phyloP scores from a whole-genome alignment of 2,888 invertebrate genomes.

The Latrodectus elegans region DNA sequence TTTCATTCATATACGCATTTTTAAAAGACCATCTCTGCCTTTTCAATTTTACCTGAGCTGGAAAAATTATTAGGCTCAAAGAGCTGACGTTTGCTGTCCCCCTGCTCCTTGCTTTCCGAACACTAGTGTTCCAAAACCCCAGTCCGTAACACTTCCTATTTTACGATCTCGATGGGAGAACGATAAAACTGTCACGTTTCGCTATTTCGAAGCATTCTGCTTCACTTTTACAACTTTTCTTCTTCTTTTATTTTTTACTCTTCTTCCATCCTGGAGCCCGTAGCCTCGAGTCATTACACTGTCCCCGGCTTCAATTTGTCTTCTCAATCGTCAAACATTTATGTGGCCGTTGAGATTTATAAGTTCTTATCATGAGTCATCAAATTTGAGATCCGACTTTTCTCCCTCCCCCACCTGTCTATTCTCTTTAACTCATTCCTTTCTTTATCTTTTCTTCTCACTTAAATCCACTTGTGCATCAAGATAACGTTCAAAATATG shows the following conservation, averaged over 20 bases:
- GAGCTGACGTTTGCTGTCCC: conserved; percentile 53
- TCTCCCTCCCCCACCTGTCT: neutral
- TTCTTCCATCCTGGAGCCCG: conserved; percentile 12
- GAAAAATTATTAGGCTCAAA: conserved; percentile 56
- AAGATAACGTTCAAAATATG: neutral
- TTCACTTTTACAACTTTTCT: conserved; percentile 62
- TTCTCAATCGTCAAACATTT: conserved; percentile 58
- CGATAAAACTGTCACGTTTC: conserved; percentile 68
- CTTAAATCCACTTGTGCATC: conserved; percentile 1
- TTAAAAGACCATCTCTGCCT: conserved; percentile 51
- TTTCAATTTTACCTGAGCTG: conserved; percentile 63
- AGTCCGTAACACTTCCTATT: conserved; percentile 27
- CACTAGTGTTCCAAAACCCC: conserved; percentile 1
- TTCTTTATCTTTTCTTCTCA: conserved; percentile 8
- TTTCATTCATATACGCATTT: conserved; percentile 58
- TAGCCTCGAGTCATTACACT: conserved; percentile 59
- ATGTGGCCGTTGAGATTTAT: conserved; percentile 62
- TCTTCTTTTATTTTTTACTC: conserved; percentile 21
- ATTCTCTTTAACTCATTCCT: neutral
- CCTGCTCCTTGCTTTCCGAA: neutral
- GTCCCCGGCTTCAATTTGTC: conserved; percentile 57
- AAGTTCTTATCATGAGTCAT: conserved; percentile 67
- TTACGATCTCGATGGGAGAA: conserved; percentile 62
- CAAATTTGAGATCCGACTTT: conserved; percentile 43
- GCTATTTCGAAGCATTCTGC: conserved; percentile 52